Base-by-base conservation (phyloP, 2,797 vertebrate species). In the Urophycis tenuis region DNA sequence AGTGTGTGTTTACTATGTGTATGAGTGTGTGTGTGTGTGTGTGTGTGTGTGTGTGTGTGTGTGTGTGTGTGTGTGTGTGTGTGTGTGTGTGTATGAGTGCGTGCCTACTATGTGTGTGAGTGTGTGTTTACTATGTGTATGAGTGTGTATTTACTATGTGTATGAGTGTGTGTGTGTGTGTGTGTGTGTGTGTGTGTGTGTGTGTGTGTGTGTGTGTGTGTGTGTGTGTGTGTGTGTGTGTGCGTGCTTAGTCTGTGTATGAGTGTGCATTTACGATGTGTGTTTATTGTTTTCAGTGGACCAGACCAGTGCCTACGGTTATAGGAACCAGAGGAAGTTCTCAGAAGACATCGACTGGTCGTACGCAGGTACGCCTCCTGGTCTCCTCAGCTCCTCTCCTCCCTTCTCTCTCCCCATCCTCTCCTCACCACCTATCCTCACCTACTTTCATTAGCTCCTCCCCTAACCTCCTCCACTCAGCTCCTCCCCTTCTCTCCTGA, bases 281-380 rank as follows among this genome's bases (percentile, higher is more conserved):
- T 88, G 33, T 79, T 78, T 82, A 76, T 88, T 84, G 39, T 30
- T 85, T 88, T 60, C 93, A 96, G 80, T 85, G 91, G 95, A 94
- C 86, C 82, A 91, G 83, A 85, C 89, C 73, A 89, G 91, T 73
- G 94, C 94, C 86, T 98, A 96, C 80, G 86, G 85, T 5, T 95
- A 95, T 82, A 94, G 96, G 91, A 95, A 95, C 53, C 96, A 97
- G 76, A 91, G 96, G 81, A 99, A 96, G 90, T 91, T 97, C 90
- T 91, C 93, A 75, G 95, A 98, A 85, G 96, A 96, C 80, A 95
- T 98, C 72, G 97, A 98, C 83, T 99, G 97, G 97, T 99, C 97
- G 1, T 99, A 99, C 0, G 93, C 95, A 89, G 97, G 97, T 98
- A 92, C 89, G 89, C 76, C 14, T 12, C 11, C 30, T 29, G 2